Evolutionary conservation across 2,797 vertebrate species (phyloP).

Genomic region (Cyclura pinguis): DNA sequence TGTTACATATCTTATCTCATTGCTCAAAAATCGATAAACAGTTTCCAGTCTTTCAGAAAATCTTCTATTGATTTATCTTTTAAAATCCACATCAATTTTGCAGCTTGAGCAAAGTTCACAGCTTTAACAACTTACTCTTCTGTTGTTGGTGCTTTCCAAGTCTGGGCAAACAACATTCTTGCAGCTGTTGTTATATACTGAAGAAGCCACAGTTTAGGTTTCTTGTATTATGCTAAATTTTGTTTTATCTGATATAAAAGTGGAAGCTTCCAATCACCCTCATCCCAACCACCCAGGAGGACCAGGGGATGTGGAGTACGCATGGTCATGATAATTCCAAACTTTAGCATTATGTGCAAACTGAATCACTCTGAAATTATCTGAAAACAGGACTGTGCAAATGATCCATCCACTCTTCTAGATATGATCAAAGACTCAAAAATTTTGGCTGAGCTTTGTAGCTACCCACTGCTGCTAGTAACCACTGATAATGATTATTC

Average conservation of each 20-base stretch:
- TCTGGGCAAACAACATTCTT: no score
- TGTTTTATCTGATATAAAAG: not conserved
- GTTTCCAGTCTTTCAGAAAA: no score
- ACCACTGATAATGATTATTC: not conserved
- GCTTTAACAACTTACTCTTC: no score
- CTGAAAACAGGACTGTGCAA: not conserved
- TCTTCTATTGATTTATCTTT: no score
- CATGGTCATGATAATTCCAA: not conserved
- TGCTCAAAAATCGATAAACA: no score
- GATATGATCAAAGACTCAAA: not conserved
- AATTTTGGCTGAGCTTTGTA: not conserved
- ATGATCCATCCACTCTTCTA: not conserved
- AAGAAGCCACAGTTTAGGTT: not conserved
- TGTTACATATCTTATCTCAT: no score
- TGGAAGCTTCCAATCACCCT: not conserved
- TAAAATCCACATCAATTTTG: no score
- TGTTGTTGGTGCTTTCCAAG: no score
- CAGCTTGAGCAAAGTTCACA: no score
- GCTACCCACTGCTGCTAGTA: not conserved
- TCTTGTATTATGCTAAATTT: not conserved
- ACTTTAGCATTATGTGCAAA: not conserved
- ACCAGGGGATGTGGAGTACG: not conserved
- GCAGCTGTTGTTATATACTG: no score
- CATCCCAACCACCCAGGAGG: not conserved
- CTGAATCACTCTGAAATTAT: not conserved